Evolutionary conservation across 2,797 vertebrate genomes (phyloP), one percentile per base, ranked within the genome.

Genomic region (Esox lucius): DNA sequence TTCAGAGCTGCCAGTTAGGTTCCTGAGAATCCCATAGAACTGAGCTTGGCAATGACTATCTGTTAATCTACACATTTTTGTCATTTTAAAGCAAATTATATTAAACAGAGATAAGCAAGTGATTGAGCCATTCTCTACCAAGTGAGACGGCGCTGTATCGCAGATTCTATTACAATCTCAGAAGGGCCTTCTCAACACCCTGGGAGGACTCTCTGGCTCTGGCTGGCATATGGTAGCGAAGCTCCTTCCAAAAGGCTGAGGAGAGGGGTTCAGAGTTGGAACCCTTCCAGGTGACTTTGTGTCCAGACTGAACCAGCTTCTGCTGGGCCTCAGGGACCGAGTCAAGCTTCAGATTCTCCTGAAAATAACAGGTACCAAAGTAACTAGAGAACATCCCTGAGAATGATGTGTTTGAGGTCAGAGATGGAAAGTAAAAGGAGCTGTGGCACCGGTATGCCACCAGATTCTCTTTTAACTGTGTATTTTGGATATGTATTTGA

Each of bases 231-330:
- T 94, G 80, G 75, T 96, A 97, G 0, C 92, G 93, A 61, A 98
- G 91, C 69, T 92, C 89, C 85, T 96, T 98, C 95, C 95, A 97
- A 91, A 98, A 97, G 71, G 83, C 85, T 56, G 96, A 96, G 74
- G 95, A 92, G 13, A 85, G 5, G 0, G 82, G 61, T 56, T 80
- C 80, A 62, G 95, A 94, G 56, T 89, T 78, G 2, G 78, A 72
- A 12, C 94, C 92, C 76, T 89, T 91, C 97, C 97, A 98, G 64
- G 91, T 95, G 51, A 97, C 87, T 33, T 91, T 81, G 22, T 88
- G 86, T 70, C 91, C 94, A 31, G 92, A 88, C 69, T 95, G 86
- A 26, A 71, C 62, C 4, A 98, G 89, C 82, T 96, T 92, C 16
- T 92, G 90, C 16, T 97, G 72, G 0, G 93, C 93, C 56, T 96